A percentile compares a stretch with the other conserved stretches of the same genome.
phyloP scores from a whole-genome alignment of 2,797 vertebrate genomes.

The Poecilia gillii region DNA sequence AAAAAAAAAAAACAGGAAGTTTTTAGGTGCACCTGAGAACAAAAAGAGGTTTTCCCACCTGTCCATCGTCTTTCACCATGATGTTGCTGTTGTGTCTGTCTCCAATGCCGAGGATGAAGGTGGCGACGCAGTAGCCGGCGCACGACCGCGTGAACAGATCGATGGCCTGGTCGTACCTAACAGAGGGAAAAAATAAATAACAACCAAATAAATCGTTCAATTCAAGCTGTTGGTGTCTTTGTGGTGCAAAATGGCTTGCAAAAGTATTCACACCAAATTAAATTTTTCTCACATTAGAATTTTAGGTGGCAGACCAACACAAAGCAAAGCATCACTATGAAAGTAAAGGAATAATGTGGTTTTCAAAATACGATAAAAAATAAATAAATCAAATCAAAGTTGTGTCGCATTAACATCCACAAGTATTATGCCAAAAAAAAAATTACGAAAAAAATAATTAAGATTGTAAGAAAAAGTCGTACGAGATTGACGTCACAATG shows the following conservation, averaged over 20 bases:
- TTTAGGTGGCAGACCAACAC: background rate
- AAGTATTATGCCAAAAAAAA: no score
- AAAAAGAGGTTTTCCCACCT: constrained; percentile 65
- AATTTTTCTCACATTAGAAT: background rate
- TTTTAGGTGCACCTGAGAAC: no score
- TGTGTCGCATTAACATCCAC: background rate
- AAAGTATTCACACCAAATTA: background rate
- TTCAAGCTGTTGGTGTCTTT: background rate
- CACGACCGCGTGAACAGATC: constrained; percentile 88
- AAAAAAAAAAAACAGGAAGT: background rate
- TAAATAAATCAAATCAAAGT: background rate
- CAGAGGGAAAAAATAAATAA: background rate
- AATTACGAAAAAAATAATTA: no score
- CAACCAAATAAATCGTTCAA: background rate
- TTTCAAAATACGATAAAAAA: background rate
- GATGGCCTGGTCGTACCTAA: constrained; percentile 85
- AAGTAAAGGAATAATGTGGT: background rate
- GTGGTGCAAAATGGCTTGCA: background rate
- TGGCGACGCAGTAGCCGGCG: constrained; percentile 88
- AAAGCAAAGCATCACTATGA: background rate
- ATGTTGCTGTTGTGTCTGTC: constrained; percentile 90
- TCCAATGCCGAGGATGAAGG: constrained; percentile 87
- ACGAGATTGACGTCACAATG: no score
- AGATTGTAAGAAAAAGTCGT: no score
- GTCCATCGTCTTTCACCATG: constrained; percentile 89